phyloP scores from a whole-genome alignment of 2,797 vertebrate genomes.

The Uromys caudimaculatus region DNA sequence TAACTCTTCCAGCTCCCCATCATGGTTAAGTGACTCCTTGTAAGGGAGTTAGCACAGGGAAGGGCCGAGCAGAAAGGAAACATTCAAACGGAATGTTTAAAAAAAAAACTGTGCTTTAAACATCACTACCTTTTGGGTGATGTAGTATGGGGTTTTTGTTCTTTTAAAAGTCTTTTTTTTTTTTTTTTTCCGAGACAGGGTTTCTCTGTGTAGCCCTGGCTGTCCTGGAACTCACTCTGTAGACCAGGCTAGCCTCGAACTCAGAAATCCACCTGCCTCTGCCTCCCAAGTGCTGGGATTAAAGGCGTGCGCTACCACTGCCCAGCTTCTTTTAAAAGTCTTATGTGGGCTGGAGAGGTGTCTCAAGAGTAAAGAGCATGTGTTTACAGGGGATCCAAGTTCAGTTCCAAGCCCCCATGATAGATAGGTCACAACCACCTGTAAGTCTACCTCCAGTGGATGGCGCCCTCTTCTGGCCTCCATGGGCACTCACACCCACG shows the following conservation, averaged over 20 bases:
- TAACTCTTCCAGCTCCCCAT: neutral
- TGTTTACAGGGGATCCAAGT: neutral
- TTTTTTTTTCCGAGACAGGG: too few relatives aligned
- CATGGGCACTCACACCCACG: neutral
- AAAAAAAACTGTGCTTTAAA: neutral
- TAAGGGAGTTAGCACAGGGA: too few relatives aligned
- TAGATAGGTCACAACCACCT: neutral
- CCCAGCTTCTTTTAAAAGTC: neutral
- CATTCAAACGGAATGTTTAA: neutral
- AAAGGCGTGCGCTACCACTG: too few relatives aligned
- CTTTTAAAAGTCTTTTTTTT: neutral
- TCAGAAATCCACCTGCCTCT: too few relatives aligned
- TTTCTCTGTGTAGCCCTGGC: too few relatives aligned
- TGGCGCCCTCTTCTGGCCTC: neutral
- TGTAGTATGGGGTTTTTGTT: neutral
- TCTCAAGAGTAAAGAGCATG: neutral
- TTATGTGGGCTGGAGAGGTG: neutral
- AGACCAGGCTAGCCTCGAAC: too few relatives aligned
- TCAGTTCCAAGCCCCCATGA: neutral
- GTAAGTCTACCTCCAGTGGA: neutral
- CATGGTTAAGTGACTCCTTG: neutral
- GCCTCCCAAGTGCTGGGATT: too few relatives aligned
- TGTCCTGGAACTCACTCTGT: too few relatives aligned
- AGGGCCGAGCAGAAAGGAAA: neutral
- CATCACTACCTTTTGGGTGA: neutral